Base-by-base conservation (phyloP, 2,888 invertebrate species). In the Monochamus alternatus region DNA sequence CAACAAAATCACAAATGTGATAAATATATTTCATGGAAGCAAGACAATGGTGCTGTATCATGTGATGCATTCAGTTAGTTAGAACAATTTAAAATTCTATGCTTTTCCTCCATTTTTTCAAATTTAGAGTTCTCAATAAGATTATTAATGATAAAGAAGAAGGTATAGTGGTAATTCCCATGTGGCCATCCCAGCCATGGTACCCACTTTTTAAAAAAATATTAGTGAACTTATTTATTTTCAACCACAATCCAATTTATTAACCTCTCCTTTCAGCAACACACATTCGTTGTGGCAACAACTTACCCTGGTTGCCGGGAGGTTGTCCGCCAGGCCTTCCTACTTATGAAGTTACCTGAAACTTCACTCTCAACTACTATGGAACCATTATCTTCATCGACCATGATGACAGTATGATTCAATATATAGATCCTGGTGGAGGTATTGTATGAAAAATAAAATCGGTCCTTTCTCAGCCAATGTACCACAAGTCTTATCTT, bases 101-200 rank as follows among this genome's bases (percentile, higher is more conserved):
- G 79, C 75, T 1, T 79, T 78, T 51, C 74, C 77, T 7, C 77
- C 85, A 1, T n/a, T n/a, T n/a, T n/a, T n/a, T n/a, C n/a, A n/a
- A n/a, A n/a, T n/a, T 84, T 38, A 83, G 76, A 75, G 74, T 76
- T 3, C 64, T 87, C n/a, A 73, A 78, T 70, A 86, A 87, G 77
- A 85, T 87, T 55, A 76, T 74, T 8, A 78, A 83, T 81, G 83
- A 85, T 32, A 44, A 75, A 55, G 78, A 73, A 30, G 66, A 52
- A 32, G 73, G 68, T 2, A 75, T 77, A 4, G 52, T 78, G 10
- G 65, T 75, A 12, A 62, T 4, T 59, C 30, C 59, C 31, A 59
- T 10, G 65, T n/a, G n/a, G n/a, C 38, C n/a, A 22, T 52, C 75
- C 2, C 77, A 77, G 43, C 73, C 75, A 22, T 78, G 78, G 75